These are phyloP conservation scores for Ptiloglossa arizonensis DNA, from an alignment of 1,140 invertebrate genomes.

Conservation along the genomic window DNA sequence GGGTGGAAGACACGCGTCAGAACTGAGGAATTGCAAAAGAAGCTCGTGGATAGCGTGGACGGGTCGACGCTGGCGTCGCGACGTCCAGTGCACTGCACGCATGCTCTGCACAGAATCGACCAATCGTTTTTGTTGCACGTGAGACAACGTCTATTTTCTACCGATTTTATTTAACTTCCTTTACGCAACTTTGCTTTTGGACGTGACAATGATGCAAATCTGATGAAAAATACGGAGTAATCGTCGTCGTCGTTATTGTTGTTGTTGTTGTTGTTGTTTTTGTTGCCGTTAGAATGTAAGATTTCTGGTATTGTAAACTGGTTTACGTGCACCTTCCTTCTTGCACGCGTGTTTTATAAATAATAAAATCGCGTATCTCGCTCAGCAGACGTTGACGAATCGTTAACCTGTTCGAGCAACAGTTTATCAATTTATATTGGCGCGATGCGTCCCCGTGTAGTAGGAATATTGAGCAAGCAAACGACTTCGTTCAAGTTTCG, in stretches of 20 bases:
- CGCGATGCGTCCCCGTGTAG: neutral
- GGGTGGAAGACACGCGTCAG: constrained; percentile 30
- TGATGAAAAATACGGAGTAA: too few species aligned
- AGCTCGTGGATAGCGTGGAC: neutral
- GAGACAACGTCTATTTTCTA: neutral
- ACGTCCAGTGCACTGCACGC: constrained; percentile 47
- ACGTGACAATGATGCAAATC: neutral
- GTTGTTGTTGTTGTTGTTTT: too few species aligned
- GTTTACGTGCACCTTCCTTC: neutral
- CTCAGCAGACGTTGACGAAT: neutral
- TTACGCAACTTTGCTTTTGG: constrained; percentile 9
- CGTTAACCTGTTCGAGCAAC: neutral
- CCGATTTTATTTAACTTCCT: constrained; percentile 22
- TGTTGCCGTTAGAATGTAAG: too few species aligned
- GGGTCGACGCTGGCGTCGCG: constrained; percentile 49
- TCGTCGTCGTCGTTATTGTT: too few species aligned
- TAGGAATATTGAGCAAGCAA: constrained; percentile 39
- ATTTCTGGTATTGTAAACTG: neutral
- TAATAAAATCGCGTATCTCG: neutral
- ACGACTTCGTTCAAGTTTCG: constrained; percentile 42
- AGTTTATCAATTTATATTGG: neutral
- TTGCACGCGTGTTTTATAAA: neutral
- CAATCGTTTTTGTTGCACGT: constrained; percentile 49
- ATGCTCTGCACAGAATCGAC: constrained; percentile 44
- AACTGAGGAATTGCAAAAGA: constrained; percentile 24